Evolutionary conservation across 2,888 invertebrate species (phyloP).

Genomic region (Lithodes maja): DNA sequence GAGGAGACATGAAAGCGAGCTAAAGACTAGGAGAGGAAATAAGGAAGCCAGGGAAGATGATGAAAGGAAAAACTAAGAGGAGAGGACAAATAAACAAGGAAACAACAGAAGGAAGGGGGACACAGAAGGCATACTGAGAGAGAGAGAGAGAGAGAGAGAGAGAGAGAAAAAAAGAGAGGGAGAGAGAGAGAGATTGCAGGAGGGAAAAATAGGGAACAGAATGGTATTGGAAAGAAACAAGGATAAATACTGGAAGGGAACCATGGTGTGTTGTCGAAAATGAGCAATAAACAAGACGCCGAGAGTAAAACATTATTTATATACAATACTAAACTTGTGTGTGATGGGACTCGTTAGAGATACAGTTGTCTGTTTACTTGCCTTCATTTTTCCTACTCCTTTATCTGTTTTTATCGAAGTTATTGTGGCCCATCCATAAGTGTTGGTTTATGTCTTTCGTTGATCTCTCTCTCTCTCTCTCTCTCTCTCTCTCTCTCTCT

Average conservation of each 20-base stretch:
- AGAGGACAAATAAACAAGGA: background rate
- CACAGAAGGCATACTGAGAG: background rate
- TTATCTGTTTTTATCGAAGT: too few relatives aligned
- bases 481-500: constrained; percentile 1
- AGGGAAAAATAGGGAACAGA: too few relatives aligned
- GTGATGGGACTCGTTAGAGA: too few relatives aligned
- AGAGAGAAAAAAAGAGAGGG: background rate
- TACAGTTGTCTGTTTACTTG: too few relatives aligned
- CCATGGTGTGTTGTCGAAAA: too few relatives aligned
- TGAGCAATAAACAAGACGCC: too few relatives aligned
- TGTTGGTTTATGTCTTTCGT: background rate
- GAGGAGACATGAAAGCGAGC: background rate
- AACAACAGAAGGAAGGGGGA: background rate
- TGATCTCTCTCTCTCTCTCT: background rate
- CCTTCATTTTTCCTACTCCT: too few relatives aligned
- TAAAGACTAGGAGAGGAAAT: background rate
- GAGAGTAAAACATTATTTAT: too few relatives aligned
- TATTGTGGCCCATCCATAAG: too few relatives aligned
- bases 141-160: background rate
- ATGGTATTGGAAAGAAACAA: too few relatives aligned
- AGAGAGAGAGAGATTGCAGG: background rate
- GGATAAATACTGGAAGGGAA: too few relatives aligned
- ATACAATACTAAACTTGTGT: too few relatives aligned
- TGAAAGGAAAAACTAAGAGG: background rate
- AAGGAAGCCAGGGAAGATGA: background rate